These are phyloP conservation scores for Diplodus sargus DNA, from an alignment of 2,797 vertebrate species.

Conservation along the genomic window DNA sequence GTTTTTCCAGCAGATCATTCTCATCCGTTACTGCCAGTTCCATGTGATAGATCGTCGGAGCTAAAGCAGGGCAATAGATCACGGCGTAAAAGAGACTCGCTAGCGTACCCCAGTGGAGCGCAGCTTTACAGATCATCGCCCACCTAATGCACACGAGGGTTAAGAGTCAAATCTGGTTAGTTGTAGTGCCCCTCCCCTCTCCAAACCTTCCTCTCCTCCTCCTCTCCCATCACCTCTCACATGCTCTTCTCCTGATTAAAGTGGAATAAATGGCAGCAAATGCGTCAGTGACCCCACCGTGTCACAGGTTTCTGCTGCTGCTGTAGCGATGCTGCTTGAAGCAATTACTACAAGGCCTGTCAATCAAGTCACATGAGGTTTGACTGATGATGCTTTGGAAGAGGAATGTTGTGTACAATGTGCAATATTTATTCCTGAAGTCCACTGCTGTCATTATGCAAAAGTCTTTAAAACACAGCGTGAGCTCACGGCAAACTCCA, in stretches of 20 bases:
- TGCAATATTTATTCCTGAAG: background rate
- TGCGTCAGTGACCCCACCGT: conserved; percentile 56
- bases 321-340: conserved; percentile 1
- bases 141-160: conserved; percentile 85
- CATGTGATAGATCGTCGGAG: conserved; percentile 85
- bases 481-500: background rate
- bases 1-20: conserved; percentile 89
- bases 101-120: conserved; percentile 82
- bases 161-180: conserved; percentile 85
- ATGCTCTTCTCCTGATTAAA: conserved; percentile 77
- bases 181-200: conserved; percentile 29
- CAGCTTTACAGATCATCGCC: conserved; percentile 86
- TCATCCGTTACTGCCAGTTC: conserved; percentile 91
- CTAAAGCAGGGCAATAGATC: conserved; percentile 88
- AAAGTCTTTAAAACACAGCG: background rate
- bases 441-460: background rate
- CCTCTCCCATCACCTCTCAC: conserved; percentile 42
- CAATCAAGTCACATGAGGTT: background rate
- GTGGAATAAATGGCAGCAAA: conserved; percentile 79
- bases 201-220: conserved; percentile 2
- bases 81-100: conserved; percentile 86
- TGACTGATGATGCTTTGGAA: conserved; percentile 3
- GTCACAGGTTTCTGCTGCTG: conserved; percentile 35
- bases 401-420: background rate
- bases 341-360: background rate